Base-by-base conservation (phyloP, 2,888 invertebrate genomes). In the Rhopalosiphum nymphaeae region DNA sequence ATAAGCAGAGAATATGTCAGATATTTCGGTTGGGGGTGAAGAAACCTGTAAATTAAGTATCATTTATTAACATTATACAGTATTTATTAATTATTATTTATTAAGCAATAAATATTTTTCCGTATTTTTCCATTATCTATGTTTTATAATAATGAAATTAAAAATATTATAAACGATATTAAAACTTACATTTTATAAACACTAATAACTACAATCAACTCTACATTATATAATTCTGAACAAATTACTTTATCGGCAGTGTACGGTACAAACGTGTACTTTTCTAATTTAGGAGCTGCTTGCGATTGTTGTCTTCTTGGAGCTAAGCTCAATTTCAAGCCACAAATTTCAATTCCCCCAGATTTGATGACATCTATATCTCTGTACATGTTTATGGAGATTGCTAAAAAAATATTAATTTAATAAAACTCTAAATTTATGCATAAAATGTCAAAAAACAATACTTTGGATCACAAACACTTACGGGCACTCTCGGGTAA, bases 291-390 rank as follows among this genome's bases (percentile, higher is more conserved):
- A 53, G 99, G 99, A 42, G 97, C 96, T 7, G 97, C 96, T 96
- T 99, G 98, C 42, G 97, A 96, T 96, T 97, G 97, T 95, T 97
- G 97, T 95, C 98, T 97, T 94, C 98, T 97, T 91, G 99, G 98
- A 36, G 99, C 99, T 91, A 98, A 96, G 94, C 98, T 98, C 0
- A 98, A 98, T 96, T 99, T 99, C 95, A 99, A 96, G 84, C 99
- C 99, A 95, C 98, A 97, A 94, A 99, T 96, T 96, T 98, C 98
- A 26, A 99, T 97, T 92, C 99, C 99, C 78, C 98, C 98, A 93
- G 98, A 97, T 95, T 97, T 97, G 92, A 98, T 97, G 36, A 98
- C 97, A 95, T 97, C 97, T 84, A 98, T 96, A 95, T 97, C 96
- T 85, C 97, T 97, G 95, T 97, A 97, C 96, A 97, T 97, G 95